Conservation (phyloP, 2,888 invertebrate genomes). For the Nebria salina region DNA sequence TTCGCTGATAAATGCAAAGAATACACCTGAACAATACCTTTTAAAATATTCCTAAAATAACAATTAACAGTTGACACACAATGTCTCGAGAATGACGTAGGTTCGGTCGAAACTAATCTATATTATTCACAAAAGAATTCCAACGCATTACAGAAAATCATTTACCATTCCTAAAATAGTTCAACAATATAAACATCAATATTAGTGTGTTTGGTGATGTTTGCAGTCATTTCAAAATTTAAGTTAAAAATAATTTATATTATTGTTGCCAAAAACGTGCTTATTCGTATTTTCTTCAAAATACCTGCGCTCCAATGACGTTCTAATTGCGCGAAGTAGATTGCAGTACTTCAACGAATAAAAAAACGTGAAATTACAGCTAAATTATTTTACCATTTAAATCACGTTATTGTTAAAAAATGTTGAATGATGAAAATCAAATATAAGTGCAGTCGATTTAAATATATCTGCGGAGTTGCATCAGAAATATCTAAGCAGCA, state of each 20-base stretch:
- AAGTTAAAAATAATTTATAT: not conserved
- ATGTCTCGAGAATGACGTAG: not conserved
- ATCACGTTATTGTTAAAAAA: too few species aligned
- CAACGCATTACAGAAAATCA: not conserved
- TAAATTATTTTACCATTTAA: too few species aligned
- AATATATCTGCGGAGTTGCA: too few species aligned
- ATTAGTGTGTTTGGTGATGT: not conserved
- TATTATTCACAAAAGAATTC: not conserved
- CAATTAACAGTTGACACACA: not conserved
- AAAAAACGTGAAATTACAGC: too few species aligned
- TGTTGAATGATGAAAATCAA: too few species aligned
- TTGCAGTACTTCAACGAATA: too few species aligned
- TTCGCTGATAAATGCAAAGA: not conserved
- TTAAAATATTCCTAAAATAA: not conserved
- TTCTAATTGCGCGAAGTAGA: too few species aligned
- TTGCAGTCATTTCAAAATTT: not conserved
- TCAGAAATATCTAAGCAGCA: too few species aligned
- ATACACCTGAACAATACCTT: not conserved
- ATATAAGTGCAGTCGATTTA: too few species aligned
- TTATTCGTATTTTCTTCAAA: too few species aligned
- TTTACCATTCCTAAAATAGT: not conserved
- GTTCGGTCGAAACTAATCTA: not conserved
- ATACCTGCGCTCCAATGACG: too few species aligned
- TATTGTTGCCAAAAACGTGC: not conserved
- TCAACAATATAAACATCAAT: not conserved